Percentiles rank a stretch among this genome's conserved stretches.
These are phyloP conservation scores for Muscina levida DNA, from an alignment of 2,888 invertebrate genomes.

Conservation along the genomic window DNA sequence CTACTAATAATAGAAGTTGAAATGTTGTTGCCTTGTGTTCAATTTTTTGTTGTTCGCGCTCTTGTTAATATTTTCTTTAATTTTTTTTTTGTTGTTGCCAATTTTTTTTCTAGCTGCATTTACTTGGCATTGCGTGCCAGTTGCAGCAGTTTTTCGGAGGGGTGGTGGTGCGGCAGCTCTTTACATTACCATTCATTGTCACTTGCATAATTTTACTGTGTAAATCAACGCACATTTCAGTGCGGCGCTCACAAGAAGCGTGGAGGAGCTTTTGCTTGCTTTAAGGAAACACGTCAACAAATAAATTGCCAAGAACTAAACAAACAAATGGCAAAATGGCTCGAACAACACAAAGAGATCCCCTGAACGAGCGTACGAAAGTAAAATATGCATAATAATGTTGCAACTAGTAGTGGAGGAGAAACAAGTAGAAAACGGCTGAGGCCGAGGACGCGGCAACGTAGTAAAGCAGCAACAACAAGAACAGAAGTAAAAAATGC, in stretches of 20 bases:
- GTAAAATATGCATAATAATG: constrained; percentile 40
- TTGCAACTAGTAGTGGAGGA: constrained; percentile 6
- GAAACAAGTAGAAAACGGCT: neutral
- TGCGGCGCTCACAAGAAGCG: neutral
- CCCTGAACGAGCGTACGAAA: neutral
- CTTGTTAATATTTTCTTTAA: neutral
- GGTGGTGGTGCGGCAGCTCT: neutral
- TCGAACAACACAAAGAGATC: neutral
- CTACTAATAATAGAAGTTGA: constrained; percentile 21
- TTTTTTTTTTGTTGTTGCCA: constrained; percentile 18
- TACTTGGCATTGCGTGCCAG: neutral
- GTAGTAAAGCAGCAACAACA: no score
- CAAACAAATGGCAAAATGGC: constrained; percentile 10
- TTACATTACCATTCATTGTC: constrained; percentile 32
- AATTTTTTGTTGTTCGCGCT: neutral
- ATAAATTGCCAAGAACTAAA: constrained; percentile 12
- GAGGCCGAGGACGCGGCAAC: neutral
- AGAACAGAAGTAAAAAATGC: constrained; percentile 20
- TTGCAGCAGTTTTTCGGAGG: neutral
- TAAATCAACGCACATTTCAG: constrained; percentile 29
- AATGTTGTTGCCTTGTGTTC: neutral
- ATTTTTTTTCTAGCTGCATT: constrained; percentile 31
- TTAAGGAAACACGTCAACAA: constrained; percentile 33
- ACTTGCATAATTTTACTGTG: constrained; percentile 27
- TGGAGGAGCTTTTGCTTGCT: neutral